Evolutionary conservation across 2,888 invertebrate genomes (phyloP).

Genomic region (Ametastegia equiseti): DNA sequence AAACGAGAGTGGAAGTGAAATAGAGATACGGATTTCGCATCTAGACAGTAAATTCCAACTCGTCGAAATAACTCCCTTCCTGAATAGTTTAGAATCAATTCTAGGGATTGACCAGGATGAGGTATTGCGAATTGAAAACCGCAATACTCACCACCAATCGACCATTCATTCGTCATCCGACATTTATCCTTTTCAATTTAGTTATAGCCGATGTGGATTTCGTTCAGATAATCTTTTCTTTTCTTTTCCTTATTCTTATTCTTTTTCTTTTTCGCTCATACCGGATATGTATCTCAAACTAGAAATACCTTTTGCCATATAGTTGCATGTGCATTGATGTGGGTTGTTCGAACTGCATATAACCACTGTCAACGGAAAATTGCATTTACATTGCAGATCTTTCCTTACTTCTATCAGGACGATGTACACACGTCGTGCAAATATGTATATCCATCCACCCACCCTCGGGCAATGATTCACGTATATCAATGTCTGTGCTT

Average conservation of each 20-base stretch:
- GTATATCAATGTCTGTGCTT: background rate
- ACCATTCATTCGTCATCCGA: background rate
- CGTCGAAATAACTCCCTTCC: background rate
- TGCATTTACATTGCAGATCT: conserved; percentile 3
- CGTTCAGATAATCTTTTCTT: no score
- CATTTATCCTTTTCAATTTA: background rate
- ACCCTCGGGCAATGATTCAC: conserved; percentile 6
- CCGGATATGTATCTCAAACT: background rate
- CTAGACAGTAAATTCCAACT: background rate
- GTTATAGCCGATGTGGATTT: no score
- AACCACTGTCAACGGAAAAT: background rate
- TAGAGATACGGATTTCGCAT: background rate
- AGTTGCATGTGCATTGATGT: no score
- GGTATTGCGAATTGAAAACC: background rate
- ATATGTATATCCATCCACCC: no score
- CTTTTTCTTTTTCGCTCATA: background rate
- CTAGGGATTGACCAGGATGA: conserved; percentile 1
- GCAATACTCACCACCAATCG: background rate
- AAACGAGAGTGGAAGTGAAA: no score
- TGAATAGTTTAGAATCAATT: conserved; percentile 38
- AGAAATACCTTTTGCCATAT: background rate
- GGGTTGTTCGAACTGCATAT: no score
- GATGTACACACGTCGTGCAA: background rate
- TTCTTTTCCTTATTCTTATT: background rate
- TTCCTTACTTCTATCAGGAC: background rate